A percentile compares a stretch with the other conserved stretches of the same genome.
These are phyloP conservation scores for Cheumatopsyche charites DNA, from an alignment of 1,140 invertebrate genomes.

Conservation along the genomic window DNA sequence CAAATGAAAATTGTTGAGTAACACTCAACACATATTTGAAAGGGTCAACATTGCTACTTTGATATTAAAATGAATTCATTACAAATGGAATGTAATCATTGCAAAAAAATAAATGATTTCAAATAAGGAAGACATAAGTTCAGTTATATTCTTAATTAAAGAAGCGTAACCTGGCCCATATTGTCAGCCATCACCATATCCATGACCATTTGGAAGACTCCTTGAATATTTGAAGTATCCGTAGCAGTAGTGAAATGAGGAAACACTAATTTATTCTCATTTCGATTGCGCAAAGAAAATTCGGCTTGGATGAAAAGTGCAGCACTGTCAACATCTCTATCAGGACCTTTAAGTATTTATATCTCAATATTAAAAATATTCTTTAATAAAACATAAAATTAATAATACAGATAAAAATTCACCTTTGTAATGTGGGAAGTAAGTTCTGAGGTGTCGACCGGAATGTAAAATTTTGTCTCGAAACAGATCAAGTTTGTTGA, in stretches of 20 bases:
- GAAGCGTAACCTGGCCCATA: conserved; percentile 62
- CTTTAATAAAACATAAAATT: conserved; percentile 11
- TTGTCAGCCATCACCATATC: conserved; percentile 68
- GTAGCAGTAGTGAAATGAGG: conserved; percentile 72
- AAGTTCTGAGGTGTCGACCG: conserved; percentile 64
- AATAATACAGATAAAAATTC: no score
- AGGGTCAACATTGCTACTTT: no score
- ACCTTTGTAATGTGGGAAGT: conserved; percentile 67
- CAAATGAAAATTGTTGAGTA: no score
- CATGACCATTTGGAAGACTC: conserved; percentile 68
- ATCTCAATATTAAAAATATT: neutral
- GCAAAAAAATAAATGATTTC: no score
- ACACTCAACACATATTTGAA: no score
- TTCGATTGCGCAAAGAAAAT: conserved; percentile 65
- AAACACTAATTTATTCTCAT: conserved; percentile 66
- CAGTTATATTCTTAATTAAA: conserved; percentile 50
- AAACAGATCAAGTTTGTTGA: conserved; percentile 76
- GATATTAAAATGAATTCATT: no score
- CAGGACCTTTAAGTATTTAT: conserved; percentile 61
- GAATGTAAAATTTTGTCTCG: conserved; percentile 71
- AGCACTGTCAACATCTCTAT: conserved; percentile 68
- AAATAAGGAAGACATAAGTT: no score
- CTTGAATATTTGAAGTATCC: conserved; percentile 68
- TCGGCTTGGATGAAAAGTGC: conserved; percentile 69
- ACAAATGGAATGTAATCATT: no score